These are phyloP conservation scores for Otocyon megalotis DNA, from an alignment of 2,113 vertebrate genomes.

Conservation along the genomic window DNA sequence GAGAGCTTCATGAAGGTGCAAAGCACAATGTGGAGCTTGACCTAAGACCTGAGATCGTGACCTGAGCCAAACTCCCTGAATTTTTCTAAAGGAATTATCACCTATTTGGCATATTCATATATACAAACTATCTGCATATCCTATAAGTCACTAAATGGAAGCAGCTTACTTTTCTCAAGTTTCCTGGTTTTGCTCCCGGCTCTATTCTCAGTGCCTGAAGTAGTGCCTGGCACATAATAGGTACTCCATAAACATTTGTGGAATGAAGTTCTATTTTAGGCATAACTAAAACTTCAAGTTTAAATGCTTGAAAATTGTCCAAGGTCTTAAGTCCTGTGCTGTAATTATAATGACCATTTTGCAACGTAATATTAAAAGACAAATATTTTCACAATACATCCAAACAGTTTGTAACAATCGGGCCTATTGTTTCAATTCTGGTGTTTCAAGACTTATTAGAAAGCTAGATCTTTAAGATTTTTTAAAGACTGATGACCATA, in stretches of 20 bases:
- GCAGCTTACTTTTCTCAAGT: not conserved
- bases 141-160: no score
- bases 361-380: not conserved
- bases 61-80: no score
- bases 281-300: not conserved
- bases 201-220: not conserved
- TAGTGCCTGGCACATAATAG: not conserved
- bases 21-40: no score
- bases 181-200: not conserved
- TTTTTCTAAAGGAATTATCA: no score
- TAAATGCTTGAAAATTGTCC: not conserved
- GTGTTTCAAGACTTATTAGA: not conserved
- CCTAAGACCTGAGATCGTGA: no score
- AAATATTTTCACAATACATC: not conserved
- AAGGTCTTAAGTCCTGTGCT: not conserved
- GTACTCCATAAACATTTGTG: not conserved
- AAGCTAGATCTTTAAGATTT: not conserved
- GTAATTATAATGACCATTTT: not conserved
- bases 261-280: not conserved
- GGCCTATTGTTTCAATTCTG: not conserved
- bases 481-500: not conserved
- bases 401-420: not conserved
- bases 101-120: no score
- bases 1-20: not conserved
- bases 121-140: no score